These are phyloP conservation scores for Anableps anableps DNA, from an alignment of 2,797 vertebrate species.

Conservation along the genomic window DNA sequence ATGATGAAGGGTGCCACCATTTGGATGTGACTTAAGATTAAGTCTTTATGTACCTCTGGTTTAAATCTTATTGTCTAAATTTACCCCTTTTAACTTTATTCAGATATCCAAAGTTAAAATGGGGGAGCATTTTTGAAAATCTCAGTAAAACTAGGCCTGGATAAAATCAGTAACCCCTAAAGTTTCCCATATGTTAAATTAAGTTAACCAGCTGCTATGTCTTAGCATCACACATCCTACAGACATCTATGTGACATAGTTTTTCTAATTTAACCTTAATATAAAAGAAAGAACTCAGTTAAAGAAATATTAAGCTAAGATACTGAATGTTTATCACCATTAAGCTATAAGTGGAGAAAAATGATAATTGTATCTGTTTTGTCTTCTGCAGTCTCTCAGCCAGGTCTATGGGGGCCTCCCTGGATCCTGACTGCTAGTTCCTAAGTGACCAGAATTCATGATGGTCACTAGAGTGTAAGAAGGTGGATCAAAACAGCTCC, in stretches of 20 bases:
- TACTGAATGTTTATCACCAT: not conserved
- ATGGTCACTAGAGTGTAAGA: conserved; percentile 72
- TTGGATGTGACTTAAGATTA: not conserved
- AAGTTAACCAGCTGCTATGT: not conserved
- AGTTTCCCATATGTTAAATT: conserved; percentile 1
- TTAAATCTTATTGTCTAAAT: not conserved
- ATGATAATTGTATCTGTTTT: conserved; percentile 51
- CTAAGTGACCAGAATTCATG: conserved; percentile 72
- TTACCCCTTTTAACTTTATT: not conserved
- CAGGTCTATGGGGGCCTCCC: conserved; percentile 79
- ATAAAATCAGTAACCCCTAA: not conserved
- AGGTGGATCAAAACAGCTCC: conserved; percentile 34
- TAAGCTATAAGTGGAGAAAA: conserved; percentile 14
- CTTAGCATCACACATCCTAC: not conserved
- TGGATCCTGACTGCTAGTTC: conserved; percentile 81
- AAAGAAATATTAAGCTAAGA: not conserved
- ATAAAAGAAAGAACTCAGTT: conserved; percentile 2
- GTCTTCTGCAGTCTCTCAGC: conserved; percentile 79
- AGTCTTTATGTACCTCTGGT: not conserved
- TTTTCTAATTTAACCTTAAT: not conserved
- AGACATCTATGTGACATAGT: not conserved
- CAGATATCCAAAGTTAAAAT: not conserved
- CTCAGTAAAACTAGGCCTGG: not conserved
- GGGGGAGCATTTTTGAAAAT: not conserved
- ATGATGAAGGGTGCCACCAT: not conserved